Evolutionary conservation across 1,140 invertebrate genomes (phyloP), one percentile per base, ranked within the genome.

Genomic region (Macrobrachium rosenbergii): DNA sequence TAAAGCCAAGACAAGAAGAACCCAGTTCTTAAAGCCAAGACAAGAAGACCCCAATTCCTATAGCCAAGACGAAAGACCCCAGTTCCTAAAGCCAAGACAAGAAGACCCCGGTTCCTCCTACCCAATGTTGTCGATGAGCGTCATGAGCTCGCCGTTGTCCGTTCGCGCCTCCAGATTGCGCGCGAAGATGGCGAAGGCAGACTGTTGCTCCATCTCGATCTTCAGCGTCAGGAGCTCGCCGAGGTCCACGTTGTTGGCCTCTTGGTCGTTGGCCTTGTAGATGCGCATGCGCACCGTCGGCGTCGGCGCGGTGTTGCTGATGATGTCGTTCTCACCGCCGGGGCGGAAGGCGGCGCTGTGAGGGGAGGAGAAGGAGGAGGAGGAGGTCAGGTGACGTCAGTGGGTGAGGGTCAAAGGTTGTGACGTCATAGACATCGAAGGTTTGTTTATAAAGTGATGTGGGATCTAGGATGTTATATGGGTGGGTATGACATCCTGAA

Each of bases 231-330:
- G 90, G 75, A 93, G 92, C 89, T 93, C 93, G 14, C 93, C 93
- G 0, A 93, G 89, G 82, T 92, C 92, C 37, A 93, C 93, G 17
- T 92, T 91, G 59, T 91, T 91, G 14, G 92, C 93, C 86, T 93
- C 93, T 58, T 91, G 90, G 76, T 93, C 93, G 52, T 88, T 91
- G 63, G 91, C 89, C 83, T 91, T 91, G 64, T 93, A 90, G 78
- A 93, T 93, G 62, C 92, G 88, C 93, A 93, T 93, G 23, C 92
- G 89, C 2, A 93, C 92, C 81, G 92, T 92, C 16, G 93, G 93
- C 10, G 93, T 93, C 12, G 93, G 92, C 10, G 93, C 93, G 2
- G 92, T 93, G 90, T 93, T 93, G 17, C 92, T 92, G 21, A 93
- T 92, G 63, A 93, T 91, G 82, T 92, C 92, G 6, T 91, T 92